Conservation (phyloP, 1,140 invertebrate species). For the Ganaspis sp. region DNA sequence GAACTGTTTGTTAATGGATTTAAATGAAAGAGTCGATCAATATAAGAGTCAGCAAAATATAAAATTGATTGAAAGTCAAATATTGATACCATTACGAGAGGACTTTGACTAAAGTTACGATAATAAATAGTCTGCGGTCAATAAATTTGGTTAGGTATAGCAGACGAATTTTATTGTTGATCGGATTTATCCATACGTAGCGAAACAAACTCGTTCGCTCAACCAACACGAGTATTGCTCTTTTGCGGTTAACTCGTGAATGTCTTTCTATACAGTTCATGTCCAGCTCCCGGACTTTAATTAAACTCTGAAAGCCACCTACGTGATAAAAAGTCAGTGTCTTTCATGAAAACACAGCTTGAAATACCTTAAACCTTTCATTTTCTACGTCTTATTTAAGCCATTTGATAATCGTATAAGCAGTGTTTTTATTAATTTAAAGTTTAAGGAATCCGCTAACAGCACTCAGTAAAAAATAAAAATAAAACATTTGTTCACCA, state of each 20-base stretch:
- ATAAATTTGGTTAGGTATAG: not conserved
- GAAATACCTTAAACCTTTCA: not conserved
- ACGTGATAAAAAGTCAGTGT: conserved; percentile 8
- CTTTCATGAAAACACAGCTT: not conserved
- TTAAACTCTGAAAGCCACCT: conserved; percentile 16
- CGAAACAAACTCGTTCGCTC: not conserved
- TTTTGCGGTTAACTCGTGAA: conserved; percentile 1
- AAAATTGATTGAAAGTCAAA: too few relatives aligned
- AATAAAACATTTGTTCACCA: too few relatives aligned
- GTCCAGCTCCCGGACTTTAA: not conserved
- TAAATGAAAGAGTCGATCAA: too few relatives aligned
- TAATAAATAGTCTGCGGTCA: not conserved
- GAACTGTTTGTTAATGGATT: too few relatives aligned
- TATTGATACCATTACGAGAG: too few relatives aligned
- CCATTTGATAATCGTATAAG: not conserved
- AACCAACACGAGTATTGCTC: not conserved
- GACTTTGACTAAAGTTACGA: not conserved
- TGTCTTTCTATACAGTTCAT: not conserved
- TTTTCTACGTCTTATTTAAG: not conserved
- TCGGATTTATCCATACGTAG: not conserved
- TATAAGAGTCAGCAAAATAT: too few relatives aligned
- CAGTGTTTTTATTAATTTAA: not conserved
- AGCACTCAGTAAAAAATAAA: too few relatives aligned
- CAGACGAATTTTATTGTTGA: not conserved
- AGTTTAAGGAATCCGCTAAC: too few relatives aligned